phyloP scores from a whole-genome alignment of 2,888 invertebrate genomes.

The Coleophora flavipennella region DNA sequence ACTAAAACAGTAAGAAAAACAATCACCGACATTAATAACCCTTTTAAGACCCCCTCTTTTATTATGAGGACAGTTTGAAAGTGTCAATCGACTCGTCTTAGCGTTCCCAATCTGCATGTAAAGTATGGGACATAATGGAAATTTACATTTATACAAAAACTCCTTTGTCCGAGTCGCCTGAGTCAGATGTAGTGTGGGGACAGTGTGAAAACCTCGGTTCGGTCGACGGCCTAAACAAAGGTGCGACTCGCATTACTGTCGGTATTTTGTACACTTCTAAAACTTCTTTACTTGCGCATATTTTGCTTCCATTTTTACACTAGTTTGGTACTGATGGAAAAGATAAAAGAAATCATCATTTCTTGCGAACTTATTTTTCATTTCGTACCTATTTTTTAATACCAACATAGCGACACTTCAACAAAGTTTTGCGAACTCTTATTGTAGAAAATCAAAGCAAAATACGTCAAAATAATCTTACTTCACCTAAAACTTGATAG shows the following conservation, averaged over 20 bases:
- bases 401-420: no score
- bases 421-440: no score
- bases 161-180: slow-evolving; percentile 43
- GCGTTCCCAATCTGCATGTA: slow-evolving; percentile 57
- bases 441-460: no score
- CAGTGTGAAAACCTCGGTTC: slow-evolving; percentile 50
- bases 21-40: slow-evolving; percentile 35
- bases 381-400: no score
- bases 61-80: slow-evolving; percentile 35
- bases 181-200: slow-evolving; percentile 30
- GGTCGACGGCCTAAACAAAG: slow-evolving; percentile 52
- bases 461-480: no score
- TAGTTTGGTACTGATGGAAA: no score
- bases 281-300: neutral
- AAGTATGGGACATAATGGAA: slow-evolving; percentile 48
- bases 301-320: no score
- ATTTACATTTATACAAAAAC: slow-evolving; percentile 62
- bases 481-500: no score
- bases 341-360: no score
- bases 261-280: slow-evolving; percentile 22
- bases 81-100: slow-evolving; percentile 35
- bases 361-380: no score
- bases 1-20: slow-evolving; percentile 22
- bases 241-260: slow-evolving; percentile 23
- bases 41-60: slow-evolving; percentile 28